A percentile compares a stretch with the other conserved stretches of the same genome.
Conservation (phyloP, 2,113 vertebrate genomes). For the Pluvialis apricaria region DNA sequence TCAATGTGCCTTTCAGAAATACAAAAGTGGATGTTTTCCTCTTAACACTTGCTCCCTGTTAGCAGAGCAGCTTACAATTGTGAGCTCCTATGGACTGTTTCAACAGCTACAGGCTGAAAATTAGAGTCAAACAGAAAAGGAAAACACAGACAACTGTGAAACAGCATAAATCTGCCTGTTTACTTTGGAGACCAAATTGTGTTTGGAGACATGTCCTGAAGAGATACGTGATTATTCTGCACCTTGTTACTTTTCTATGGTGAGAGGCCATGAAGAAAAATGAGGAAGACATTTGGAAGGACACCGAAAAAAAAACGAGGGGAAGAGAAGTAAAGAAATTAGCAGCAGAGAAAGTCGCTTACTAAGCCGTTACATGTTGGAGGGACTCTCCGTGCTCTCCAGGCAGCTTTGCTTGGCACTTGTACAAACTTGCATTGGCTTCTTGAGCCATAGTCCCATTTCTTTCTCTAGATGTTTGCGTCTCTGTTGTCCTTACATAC, state of each 20-base stretch:
- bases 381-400: neutral
- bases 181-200: neutral
- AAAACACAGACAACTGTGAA: neutral
- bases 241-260: neutral
- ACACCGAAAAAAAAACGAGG: neutral
- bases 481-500: constrained; percentile 59
- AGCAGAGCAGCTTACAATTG: neutral
- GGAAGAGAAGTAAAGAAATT: neutral
- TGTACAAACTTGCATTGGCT: neutral
- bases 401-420: neutral
- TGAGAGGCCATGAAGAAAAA: neutral
- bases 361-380: neutral
- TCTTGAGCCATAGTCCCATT: neutral
- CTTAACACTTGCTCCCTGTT: neutral
- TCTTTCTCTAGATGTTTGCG: constrained; percentile 10
- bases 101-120: neutral
- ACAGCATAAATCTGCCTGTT: neutral
- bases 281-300: neutral
- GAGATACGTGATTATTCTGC: neutral
- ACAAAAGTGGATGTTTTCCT: neutral
- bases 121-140: neutral
- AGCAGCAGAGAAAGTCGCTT: neutral
- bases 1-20: neutral
- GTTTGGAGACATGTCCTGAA: neutral
- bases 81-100: neutral